Base-by-base conservation (phyloP, 2,113 vertebrate genomes). In the Heptranchias perlo region DNA sequence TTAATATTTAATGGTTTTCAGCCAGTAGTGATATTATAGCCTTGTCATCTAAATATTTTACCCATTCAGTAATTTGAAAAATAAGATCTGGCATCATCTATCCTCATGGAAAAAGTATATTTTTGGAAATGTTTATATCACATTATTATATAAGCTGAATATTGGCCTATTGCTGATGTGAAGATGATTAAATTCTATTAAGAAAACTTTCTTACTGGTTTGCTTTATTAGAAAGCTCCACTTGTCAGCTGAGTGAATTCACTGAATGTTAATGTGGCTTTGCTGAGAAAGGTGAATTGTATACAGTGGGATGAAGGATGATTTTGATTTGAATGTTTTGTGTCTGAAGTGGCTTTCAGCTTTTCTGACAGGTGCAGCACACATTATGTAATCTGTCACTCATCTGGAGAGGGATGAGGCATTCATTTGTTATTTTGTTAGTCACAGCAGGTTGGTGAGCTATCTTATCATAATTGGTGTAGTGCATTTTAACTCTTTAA, bases 131-230 rank as follows among this genome's bases (percentile, higher is more conserved):
- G 44, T 87, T 87, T 52, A 28, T 52, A 13, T 52, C 52, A 87
- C 96, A 96, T 31, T 47, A 0, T 0, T 96, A 58, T 52, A 52
- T 52, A 87, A 28, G 21, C 47, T 87, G 84, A 25, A 7, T 52
- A 52, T 52, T 87, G 47, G 49, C 23, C 21, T 28, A 31, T 87
- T 52, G 44, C 49, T 52, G 84, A 87, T 87, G 84, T 49, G 18
- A 52, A 96, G 96, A 96, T 73, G 94, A 65, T 96, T 67, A 96
- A 96, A 78, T 96, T 96, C 95, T 96, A 61, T 61, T 54, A 67
- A 96, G 76, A 54, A 91, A 96, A 69, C 87, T 96, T 16, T 95
- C 96, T 96, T 96, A 96, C 65, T 96, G 96, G 96, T 23, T 52
- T 87, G 52, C 47, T 87, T 78, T n/a, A 21, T 67, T 78, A 78